Evolutionary conservation across 2,113 vertebrate genomes (phyloP).

Genomic region (Aspidoscelis tigris): DNA sequence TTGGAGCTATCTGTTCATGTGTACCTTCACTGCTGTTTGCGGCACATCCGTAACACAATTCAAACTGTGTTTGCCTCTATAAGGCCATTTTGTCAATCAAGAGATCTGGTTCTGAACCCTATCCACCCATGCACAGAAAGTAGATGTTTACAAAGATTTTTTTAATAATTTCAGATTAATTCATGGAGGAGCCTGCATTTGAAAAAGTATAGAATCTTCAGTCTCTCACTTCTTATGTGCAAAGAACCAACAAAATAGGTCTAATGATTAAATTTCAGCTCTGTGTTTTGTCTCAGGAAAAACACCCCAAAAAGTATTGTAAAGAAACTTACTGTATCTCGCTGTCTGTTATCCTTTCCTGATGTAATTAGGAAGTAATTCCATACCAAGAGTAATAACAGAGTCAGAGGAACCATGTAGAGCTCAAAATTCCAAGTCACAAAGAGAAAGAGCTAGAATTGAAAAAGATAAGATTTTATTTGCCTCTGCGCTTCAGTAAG

Average conservation of each 20-base stretch:
- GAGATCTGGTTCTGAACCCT: neutral
- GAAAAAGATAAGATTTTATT: conserved; percentile 51
- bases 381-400: conserved; percentile 91
- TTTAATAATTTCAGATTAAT: neutral
- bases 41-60: too few relatives aligned
- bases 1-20: neutral
- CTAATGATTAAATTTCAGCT: neutral
- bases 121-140: neutral
- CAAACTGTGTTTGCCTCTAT: neutral
- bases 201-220: neutral
- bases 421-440: conserved; percentile 99
- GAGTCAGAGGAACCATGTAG: conserved; percentile 93
- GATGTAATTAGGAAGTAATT: conserved; percentile 93
- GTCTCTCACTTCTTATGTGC: neutral
- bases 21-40: neutral
- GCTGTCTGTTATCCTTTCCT: conserved; percentile 91
- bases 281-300: neutral
- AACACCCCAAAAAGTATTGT: neutral
- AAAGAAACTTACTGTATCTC: conserved; percentile 87
- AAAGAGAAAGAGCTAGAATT: conserved; percentile 89
- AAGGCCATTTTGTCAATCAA: neutral
- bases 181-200: neutral
- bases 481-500: conserved; percentile 41
- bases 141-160: too few relatives aligned
- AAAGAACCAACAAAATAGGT: neutral